These are phyloP conservation scores for Rhyzopertha dominica DNA, from an alignment of 1,140 invertebrate species.

Conservation along the genomic window DNA sequence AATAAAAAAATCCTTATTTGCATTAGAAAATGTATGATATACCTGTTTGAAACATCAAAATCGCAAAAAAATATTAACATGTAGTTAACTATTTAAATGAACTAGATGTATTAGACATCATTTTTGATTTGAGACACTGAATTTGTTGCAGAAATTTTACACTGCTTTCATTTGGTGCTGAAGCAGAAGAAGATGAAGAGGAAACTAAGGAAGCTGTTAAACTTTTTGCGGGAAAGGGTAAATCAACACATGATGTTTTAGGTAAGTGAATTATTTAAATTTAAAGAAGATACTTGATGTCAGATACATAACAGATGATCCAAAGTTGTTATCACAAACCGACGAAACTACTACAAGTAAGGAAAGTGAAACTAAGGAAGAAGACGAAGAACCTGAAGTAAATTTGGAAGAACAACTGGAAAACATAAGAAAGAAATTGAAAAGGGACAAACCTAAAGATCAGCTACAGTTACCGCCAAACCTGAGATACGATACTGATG, in stretches of 20 bases:
- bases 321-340: conserved; percentile 73
- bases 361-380: conserved; percentile 37
- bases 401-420: conserved; percentile 51
- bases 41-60: too few species aligned
- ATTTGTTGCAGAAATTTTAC: conserved; percentile 79
- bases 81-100: too few species aligned
- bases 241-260: conserved; percentile 90
- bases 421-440: conserved; percentile 51
- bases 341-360: conserved; percentile 40
- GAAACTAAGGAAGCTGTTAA: conserved; percentile 66
- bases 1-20: too few species aligned
- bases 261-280: conserved; percentile 23
- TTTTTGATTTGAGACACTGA: neutral
- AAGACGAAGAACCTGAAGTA: conserved; percentile 42
- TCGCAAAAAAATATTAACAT: too few species aligned
- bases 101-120: too few species aligned
- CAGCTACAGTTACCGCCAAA: conserved; percentile 4
- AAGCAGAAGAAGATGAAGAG: conserved; percentile 96
- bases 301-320: conserved; percentile 60
- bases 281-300: conserved; percentile 5
- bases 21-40: too few species aligned
- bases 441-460: conserved; percentile 43
- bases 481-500: conserved; percentile 50
- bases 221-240: conserved; percentile 68
- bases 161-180: conserved; percentile 93